Evolutionary conservation across 1,140 invertebrate genomes (phyloP), one percentile per base, ranked within the genome.

Genomic region (Antheraea pernyi): DNA sequence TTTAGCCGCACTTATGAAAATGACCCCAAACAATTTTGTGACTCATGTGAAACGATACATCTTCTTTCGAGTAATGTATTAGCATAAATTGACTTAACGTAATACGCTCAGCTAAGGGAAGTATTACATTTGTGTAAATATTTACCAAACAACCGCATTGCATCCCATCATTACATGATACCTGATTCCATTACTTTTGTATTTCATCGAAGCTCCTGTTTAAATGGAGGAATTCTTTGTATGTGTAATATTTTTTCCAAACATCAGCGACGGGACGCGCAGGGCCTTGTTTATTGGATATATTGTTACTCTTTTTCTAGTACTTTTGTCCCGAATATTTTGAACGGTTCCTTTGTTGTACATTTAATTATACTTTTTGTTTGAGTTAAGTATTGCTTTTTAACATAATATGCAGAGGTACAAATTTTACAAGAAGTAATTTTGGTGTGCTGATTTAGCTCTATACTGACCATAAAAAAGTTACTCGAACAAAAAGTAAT

Each of bases 81-180:
- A 73, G 74, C 76, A 75, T 78, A 78, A 78, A 78, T 75, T 75
- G 74, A 78, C 76, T 75, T 78, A 71, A 71, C 69, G 71, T 75
- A 78, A 78, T 78, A 78, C 70, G 65, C 18, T 66, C 42, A 70
- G 62, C 73, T 69, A 64, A 72, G 67, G 64, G 70, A 67, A 70
- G 73, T 75, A 78, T 76, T 72, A 74, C 74, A 78, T 76, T 73
- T 71, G 70, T 72, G 74, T 76, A 78, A 78, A 78, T 78, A 78
- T 78, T 73, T 78, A 73, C 59, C 73, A 75, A 75, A 73, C 76
- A 53, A 60, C 59, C 36, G 46, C 48, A 48, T 74, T 48, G 62
- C 37, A 46, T 11, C 3, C 10, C 48, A 13, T 65, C 66, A 65
- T 18, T 48, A 22, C 9, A n/a, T 36, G 53, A 60, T 60, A 62